Evolutionary conservation across 92 coral and sea anemone genomes (phyloP).

Genomic region (Porites lobata): DNA sequence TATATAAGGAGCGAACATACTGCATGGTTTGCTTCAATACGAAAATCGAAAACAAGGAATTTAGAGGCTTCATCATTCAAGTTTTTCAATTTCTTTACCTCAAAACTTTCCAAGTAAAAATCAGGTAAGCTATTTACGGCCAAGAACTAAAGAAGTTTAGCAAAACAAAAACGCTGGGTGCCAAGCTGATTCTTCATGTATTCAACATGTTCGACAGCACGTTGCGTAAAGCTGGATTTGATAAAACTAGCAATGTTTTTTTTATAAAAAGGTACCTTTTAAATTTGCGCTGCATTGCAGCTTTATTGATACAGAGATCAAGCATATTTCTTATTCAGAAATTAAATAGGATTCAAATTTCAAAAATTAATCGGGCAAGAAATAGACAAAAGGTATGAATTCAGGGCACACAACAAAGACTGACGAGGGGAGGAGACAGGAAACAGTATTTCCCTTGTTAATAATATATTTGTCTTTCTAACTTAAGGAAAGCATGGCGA

Average conservation of each 20-base stretch:
- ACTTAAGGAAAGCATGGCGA: neutral
- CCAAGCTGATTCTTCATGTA: neutral
- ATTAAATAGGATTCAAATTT: no score
- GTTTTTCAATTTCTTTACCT: neutral
- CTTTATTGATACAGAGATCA: neutral
- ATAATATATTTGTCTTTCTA: neutral
- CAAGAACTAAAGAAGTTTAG: neutral
- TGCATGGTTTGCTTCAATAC: neutral
- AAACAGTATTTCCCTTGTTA: no score
- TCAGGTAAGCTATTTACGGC: neutral
- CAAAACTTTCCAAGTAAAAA: neutral
- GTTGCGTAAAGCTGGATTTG: no score
- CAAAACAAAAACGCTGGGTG: neutral
- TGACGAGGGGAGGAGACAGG: no score
- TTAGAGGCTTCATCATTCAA: neutral
- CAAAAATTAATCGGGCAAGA: neutral
- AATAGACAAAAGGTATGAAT: neutral
- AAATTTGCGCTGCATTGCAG: no score
- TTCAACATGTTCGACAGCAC: no score
- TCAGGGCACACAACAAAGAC: neutral
- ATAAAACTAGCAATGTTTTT: no score
- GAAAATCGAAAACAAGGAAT: neutral
- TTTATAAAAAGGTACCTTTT: no score
- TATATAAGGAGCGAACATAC: conserved; percentile 1
- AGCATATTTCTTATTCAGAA: neutral